Evolutionary conservation across 2,113 vertebrate genomes (phyloP).

Genomic region (Pelobates fuscus): DNA sequence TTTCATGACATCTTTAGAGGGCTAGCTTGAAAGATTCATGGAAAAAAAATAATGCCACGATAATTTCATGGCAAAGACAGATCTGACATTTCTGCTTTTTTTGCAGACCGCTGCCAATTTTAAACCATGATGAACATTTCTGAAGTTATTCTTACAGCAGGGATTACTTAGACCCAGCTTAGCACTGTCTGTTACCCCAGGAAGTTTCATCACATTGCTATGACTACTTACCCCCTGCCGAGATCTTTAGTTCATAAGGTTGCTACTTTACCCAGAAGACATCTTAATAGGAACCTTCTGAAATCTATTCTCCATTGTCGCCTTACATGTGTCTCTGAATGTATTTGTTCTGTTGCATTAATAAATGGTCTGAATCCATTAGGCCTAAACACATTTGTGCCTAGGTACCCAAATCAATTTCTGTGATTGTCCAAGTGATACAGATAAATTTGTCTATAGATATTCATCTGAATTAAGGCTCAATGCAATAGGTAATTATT

Average conservation of each 20-base stretch:
- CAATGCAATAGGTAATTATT: background rate
- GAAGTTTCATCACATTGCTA: slow-evolving; percentile 48
- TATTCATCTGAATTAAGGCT: background rate
- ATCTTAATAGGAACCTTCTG: slow-evolving; percentile 42
- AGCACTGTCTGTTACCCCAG: slow-evolving; percentile 35
- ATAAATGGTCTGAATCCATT: background rate
- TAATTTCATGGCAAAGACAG: slow-evolving; percentile 71
- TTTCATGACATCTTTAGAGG: slow-evolving; percentile 67
- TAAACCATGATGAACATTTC: slow-evolving; percentile 53
- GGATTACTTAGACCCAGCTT: slow-evolving; percentile 56
- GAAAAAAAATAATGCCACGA: slow-evolving; percentile 71
- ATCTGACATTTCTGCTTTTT: slow-evolving; percentile 63
- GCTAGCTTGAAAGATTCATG: slow-evolving; percentile 58
- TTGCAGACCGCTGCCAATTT: slow-evolving; percentile 44
- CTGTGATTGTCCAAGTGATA: background rate
- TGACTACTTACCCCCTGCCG: slow-evolving; percentile 37
- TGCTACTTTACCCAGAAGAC: slow-evolving; percentile 45
- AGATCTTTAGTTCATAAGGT: slow-evolving; percentile 39
- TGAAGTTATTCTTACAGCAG: slow-evolving; percentile 59
- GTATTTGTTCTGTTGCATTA: slow-evolving; percentile 11
- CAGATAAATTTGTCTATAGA: background rate
- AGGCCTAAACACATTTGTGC: slow-evolving; percentile 1
- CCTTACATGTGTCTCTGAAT: slow-evolving; percentile 20
- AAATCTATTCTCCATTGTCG: slow-evolving; percentile 12
- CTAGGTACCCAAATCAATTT: background rate